Conservation (phyloP, 2,888 invertebrate species). For the Callimorpha dominula region DNA sequence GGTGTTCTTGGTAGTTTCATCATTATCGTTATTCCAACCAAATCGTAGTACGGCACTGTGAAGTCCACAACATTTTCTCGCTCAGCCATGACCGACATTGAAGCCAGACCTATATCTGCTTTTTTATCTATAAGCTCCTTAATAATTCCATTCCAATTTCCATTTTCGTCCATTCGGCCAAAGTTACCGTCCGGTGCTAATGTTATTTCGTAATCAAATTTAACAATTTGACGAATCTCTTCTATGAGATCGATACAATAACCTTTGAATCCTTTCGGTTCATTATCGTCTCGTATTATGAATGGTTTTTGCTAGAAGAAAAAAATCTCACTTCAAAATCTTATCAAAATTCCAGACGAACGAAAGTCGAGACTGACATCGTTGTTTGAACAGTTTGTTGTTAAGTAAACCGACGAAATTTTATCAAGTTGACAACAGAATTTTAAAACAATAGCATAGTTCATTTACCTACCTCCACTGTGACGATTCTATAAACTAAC, state of each 20-base stretch:
- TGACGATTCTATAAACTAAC: constrained; percentile 94
- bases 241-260: constrained; percentile 98
- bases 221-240: constrained; percentile 93
- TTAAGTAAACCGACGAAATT: constrained; percentile 66
- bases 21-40: constrained; percentile 98
- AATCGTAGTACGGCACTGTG: constrained; percentile 99
- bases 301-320: constrained; percentile 92
- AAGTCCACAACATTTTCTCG: constrained; percentile 99
- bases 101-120: constrained; percentile 97
- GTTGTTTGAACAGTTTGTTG: constrained; percentile 74
- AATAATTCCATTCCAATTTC: constrained; percentile 95
- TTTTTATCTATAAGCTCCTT: constrained; percentile 93
- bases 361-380: constrained; percentile 51
- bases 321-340: constrained; percentile 22
- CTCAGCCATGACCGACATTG: constrained; percentile 98
- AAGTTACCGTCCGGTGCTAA: constrained; percentile 93
- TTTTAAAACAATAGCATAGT: constrained; percentile 68
- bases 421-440: constrained; percentile 69
- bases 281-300: constrained; percentile 89
- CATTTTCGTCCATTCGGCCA: constrained; percentile 95
- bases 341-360: constrained; percentile 57
- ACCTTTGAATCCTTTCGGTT: constrained; percentile 91
- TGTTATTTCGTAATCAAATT: constrained; percentile 96
- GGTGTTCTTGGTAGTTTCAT: constrained; percentile 96
- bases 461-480: constrained; percentile 91